These are phyloP conservation scores for Drymodes brunneopygia DNA, from an alignment of 2,113 vertebrate genomes.

Conservation along the genomic window DNA sequence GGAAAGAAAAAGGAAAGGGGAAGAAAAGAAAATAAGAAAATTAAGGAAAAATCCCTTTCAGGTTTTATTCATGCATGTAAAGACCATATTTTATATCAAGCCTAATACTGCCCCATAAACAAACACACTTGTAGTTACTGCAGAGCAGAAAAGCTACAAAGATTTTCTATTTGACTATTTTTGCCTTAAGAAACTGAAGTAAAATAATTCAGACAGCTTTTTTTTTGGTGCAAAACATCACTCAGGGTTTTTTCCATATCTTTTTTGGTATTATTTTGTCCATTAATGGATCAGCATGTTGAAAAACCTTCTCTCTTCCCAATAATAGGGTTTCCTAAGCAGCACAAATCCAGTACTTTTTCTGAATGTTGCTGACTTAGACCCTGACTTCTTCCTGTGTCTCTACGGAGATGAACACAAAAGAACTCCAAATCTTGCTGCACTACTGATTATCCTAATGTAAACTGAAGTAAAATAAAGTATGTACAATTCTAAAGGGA, in stretches of 20 bases:
- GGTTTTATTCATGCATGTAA: conserved; percentile 52
- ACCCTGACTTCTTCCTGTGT: neutral
- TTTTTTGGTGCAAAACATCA: neutral
- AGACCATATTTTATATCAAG: conserved; percentile 46
- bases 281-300: too few species aligned
- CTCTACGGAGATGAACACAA: neutral
- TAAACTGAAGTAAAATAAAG: neutral
- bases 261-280: neutral
- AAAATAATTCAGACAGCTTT: neutral
- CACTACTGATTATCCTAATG: neutral
- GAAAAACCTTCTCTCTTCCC: neutral
- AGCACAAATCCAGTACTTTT: neutral
- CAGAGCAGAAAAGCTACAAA: neutral
- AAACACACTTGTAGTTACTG: conserved; percentile 12
- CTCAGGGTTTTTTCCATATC: neutral
- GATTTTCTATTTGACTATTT: neutral
- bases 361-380: neutral
- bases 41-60: conserved; percentile 34
- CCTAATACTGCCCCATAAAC: conserved; percentile 30
- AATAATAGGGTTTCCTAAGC: neutral
- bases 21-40: neutral
- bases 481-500: neutral
- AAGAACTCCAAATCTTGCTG: neutral
- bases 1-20: neutral
- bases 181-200: neutral